These are phyloP conservation scores for Procavia capensis DNA, from an alignment of 2,113 vertebrate species.

Conservation along the genomic window DNA sequence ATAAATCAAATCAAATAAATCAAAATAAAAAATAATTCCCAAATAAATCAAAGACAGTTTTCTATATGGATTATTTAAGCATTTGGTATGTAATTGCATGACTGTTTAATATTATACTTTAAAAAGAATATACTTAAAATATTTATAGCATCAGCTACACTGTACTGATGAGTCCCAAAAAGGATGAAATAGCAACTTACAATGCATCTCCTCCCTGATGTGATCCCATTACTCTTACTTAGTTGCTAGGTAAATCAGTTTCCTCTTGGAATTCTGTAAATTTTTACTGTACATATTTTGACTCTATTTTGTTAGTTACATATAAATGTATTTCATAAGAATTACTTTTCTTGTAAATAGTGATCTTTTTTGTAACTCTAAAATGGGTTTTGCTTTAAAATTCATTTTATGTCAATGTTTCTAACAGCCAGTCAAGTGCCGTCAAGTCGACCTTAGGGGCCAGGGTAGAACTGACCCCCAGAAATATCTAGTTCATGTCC, in stretches of 20 bases:
- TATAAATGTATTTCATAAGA: not conserved
- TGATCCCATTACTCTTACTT: not conserved
- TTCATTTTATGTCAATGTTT: not conserved
- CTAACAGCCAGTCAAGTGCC: not conserved
- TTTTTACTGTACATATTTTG: not conserved
- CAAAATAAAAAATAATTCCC: too few relatives aligned
- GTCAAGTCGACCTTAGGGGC: too few relatives aligned
- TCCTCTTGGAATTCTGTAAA: not conserved
- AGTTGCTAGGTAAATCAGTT: not conserved
- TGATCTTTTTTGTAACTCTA: not conserved
- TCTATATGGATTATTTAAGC: not conserved
- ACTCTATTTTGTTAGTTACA: not conserved
- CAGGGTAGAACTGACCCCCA: too few relatives aligned
- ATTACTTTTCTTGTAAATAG: not conserved
- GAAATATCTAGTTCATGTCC: not conserved
- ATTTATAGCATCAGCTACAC: not conserved
- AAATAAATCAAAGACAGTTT: not conserved
- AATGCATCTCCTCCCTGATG: not conserved
- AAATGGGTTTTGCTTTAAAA: not conserved
- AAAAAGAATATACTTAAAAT: not conserved
- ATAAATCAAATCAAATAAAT: not conserved
- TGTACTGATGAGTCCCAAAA: slow-evolving; percentile 47
- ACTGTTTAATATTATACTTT: not conserved
- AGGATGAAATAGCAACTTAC: slow-evolving; percentile 6
- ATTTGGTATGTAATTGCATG: not conserved